phyloP scores from a whole-genome alignment of 2,113 vertebrate species.

The Ardeotis arabs region DNA sequence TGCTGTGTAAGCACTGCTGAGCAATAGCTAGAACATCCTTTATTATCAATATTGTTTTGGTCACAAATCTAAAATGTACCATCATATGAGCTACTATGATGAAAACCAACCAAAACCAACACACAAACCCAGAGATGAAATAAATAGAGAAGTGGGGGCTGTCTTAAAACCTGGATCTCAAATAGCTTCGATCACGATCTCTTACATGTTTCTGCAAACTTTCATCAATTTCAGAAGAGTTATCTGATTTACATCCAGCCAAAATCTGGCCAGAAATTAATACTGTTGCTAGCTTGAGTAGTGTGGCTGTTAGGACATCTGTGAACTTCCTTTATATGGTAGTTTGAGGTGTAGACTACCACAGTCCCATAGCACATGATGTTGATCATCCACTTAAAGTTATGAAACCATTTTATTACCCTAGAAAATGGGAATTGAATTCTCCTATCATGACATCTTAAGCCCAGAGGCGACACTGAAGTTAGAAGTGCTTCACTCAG shows the following conservation, averaged over 20 bases:
- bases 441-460: neutral
- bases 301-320: neutral
- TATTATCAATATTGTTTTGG: neutral
- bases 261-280: neutral
- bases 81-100: neutral
- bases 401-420: neutral
- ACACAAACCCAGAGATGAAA: neutral
- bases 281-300: neutral
- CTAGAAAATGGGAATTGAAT: neutral
- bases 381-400: neutral
- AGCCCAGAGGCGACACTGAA: neutral
- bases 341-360: neutral
- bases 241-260: neutral
- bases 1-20: neutral
- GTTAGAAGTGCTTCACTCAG: neutral
- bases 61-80: neutral
- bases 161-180: neutral
- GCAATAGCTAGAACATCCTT: neutral
- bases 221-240: neutral
- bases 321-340: neutral
- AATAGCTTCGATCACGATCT: neutral
- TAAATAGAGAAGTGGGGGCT: neutral
- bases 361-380: neutral
- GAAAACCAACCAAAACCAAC: neutral
- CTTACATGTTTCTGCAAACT: neutral